Conservation (phyloP, 1,140 invertebrate genomes). For the Orius insidiosus region DNA sequence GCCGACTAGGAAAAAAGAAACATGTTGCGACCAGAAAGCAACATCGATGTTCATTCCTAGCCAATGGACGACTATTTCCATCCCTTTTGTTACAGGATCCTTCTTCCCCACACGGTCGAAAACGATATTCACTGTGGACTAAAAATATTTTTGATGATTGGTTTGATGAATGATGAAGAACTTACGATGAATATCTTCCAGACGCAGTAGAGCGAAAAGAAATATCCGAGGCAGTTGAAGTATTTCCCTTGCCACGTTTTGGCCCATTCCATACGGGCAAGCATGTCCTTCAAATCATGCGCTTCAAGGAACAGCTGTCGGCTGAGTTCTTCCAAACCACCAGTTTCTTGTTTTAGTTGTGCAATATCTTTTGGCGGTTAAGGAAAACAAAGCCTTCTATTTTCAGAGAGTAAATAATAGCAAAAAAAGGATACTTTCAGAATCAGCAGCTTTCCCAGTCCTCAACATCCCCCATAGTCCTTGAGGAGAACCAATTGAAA, state of each 20-base stretch:
- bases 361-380: constrained; percentile 44
- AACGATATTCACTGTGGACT: constrained; percentile 95
- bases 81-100: constrained; percentile 90
- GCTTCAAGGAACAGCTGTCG: constrained; percentile 90
- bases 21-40: constrained; percentile 96
- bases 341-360: constrained; percentile 71
- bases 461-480: constrained; percentile 44
- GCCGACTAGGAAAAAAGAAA: constrained; percentile 92
- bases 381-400: constrained; percentile 8
- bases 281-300: constrained; percentile 84
- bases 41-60: constrained; percentile 94
- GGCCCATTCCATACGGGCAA: constrained; percentile 86
- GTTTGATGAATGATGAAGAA: constrained; percentile 16
- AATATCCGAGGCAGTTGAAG: constrained; percentile 96
- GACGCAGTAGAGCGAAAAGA: constrained; percentile 95
- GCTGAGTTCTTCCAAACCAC: constrained; percentile 75
- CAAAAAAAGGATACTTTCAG: constrained; percentile 26
- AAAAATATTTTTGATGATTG: constrained; percentile 22
- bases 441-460: constrained; percentile 15
- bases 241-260: constrained; percentile 96
- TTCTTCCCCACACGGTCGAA: constrained; percentile 97
- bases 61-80: constrained; percentile 95
- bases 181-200: constrained; percentile 99
- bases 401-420: too few relatives aligned
- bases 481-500: constrained; percentile 24